A percentile compares a stretch with the other conserved stretches of the same genome.
phyloP scores from a whole-genome alignment of 2,113 vertebrate genomes.

The Calypte anna region DNA sequence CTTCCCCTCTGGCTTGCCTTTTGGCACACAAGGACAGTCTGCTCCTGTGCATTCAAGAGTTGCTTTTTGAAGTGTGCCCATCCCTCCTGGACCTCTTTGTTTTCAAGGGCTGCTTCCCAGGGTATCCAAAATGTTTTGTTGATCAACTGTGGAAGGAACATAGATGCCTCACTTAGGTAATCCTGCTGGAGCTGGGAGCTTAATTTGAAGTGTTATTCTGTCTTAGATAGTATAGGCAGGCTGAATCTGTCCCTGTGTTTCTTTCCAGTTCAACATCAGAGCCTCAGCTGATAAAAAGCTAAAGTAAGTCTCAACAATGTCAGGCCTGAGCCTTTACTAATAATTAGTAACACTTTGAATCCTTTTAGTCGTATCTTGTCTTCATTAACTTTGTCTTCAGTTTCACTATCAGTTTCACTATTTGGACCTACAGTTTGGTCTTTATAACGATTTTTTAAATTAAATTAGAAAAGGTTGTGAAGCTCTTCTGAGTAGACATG shows the following conservation, averaged over 20 bases:
- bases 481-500: background rate
- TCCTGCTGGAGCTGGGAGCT: background rate
- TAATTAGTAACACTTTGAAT: background rate
- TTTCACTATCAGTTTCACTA: slow-evolving; percentile 24
- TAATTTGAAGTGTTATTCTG: background rate
- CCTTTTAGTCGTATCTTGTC: slow-evolving; percentile 6
- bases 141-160: background rate
- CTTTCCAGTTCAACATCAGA: background rate
- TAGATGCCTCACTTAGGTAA: background rate
- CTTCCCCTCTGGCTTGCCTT: no score
- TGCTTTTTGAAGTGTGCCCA: no score
- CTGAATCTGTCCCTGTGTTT: background rate
- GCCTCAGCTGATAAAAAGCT: background rate
- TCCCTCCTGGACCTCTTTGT: no score
- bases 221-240: background rate
- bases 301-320: background rate
- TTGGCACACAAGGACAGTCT: no score
- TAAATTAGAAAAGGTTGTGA: slow-evolving; percentile 18
- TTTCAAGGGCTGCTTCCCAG: no score
- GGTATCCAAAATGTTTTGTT: background rate
- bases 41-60: no score
- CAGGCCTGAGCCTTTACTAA: background rate
- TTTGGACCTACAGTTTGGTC: background rate
- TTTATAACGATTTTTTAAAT: slow-evolving; percentile 18
- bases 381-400: slow-evolving; percentile 47